These are phyloP conservation scores for Brachionichthys hirsutus DNA, from an alignment of 2,113 vertebrate genomes.

Conservation along the genomic window DNA sequence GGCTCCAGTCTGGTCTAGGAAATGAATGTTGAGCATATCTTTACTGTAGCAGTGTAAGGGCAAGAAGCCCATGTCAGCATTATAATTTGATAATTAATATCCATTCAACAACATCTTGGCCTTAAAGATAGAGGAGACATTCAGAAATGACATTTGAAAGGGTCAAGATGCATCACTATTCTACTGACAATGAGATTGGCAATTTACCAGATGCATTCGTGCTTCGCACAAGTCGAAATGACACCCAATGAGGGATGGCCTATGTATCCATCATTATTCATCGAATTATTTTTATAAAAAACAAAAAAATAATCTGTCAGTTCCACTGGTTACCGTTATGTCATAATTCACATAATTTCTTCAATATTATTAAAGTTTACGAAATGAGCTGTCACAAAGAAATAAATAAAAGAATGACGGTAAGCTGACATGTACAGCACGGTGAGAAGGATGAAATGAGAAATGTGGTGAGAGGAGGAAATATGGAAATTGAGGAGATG, in stretches of 20 bases:
- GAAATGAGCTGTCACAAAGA: background rate
- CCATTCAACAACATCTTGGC: background rate
- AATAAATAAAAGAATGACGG: background rate
- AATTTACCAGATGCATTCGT: slow-evolving; percentile 17
- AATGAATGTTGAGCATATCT: slow-evolving; percentile 5
- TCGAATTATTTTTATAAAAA: slow-evolving; percentile 2
- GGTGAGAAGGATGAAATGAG: slow-evolving; percentile 30
- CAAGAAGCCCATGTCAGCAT: background rate
- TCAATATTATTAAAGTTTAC: background rate
- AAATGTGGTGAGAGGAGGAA: slow-evolving; percentile 38
- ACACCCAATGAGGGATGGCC: slow-evolving; percentile 9
- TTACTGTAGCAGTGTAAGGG: slow-evolving; percentile 1
- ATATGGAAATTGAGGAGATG: slow-evolving; percentile 58
- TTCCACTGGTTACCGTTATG: slow-evolving; percentile 14
- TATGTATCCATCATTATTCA: slow-evolving; percentile 10
- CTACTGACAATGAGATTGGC: slow-evolving; percentile 34
- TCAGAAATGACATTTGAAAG: slow-evolving; percentile 33
- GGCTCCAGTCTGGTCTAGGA: slow-evolving; percentile 53
- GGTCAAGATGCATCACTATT: slow-evolving; percentile 15
- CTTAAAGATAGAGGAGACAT: slow-evolving; percentile 7
- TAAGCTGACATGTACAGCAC: slow-evolving; percentile 4
- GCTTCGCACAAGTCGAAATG: background rate
- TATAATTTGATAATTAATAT: slow-evolving; percentile 7
- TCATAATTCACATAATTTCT: background rate
- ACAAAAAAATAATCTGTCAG: background rate